A percentile compares a stretch with the other conserved stretches of the same genome.
These are phyloP conservation scores for Lasioglossum calceatum DNA, from an alignment of 2,888 invertebrate species.

Conservation along the genomic window DNA sequence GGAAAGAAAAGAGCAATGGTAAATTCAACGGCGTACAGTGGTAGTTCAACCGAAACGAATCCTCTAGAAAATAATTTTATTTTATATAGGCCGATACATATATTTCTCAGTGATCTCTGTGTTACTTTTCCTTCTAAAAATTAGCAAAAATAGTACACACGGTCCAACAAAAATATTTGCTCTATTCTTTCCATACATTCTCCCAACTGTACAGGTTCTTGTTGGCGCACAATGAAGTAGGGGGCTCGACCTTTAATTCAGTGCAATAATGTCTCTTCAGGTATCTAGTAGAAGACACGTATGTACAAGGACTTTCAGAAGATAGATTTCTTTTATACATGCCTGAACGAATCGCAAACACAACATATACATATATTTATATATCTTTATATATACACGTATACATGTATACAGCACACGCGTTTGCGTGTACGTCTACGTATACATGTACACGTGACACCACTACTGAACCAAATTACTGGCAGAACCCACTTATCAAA, in stretches of 20 bases:
- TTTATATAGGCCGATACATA: slow-evolving; percentile 50
- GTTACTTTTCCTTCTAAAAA: not conserved
- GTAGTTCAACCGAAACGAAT: not conserved
- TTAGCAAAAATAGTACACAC: not conserved
- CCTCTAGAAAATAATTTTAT: slow-evolving; percentile 3
- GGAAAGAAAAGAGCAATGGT: slow-evolving; percentile 55
- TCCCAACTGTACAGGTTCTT: slow-evolving; percentile 76
- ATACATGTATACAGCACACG: not conserved
- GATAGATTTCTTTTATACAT: slow-evolving; percentile 43
- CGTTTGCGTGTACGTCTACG: not conserved
- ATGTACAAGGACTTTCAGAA: slow-evolving; percentile 67
- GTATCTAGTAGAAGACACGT: slow-evolving; percentile 70
- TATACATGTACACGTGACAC: slow-evolving; percentile 25
- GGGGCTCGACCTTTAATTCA: slow-evolving; percentile 81
- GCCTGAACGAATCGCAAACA: slow-evolving; percentile 39
- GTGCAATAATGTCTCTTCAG: slow-evolving; percentile 74
- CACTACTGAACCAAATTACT: slow-evolving; percentile 80
- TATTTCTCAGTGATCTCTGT: slow-evolving; percentile 1
- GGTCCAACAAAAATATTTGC: slow-evolving; percentile 28
- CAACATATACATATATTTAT: slow-evolving; percentile 31
- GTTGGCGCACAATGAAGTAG: slow-evolving; percentile 82
- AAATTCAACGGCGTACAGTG: not conserved
- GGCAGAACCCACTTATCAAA: slow-evolving; percentile 79
- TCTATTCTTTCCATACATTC: slow-evolving; percentile 62
- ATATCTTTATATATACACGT: not conserved